Base-by-base conservation (phyloP, 2,113 vertebrate genomes). In the Cyphomyrus plagiostoma region DNA sequence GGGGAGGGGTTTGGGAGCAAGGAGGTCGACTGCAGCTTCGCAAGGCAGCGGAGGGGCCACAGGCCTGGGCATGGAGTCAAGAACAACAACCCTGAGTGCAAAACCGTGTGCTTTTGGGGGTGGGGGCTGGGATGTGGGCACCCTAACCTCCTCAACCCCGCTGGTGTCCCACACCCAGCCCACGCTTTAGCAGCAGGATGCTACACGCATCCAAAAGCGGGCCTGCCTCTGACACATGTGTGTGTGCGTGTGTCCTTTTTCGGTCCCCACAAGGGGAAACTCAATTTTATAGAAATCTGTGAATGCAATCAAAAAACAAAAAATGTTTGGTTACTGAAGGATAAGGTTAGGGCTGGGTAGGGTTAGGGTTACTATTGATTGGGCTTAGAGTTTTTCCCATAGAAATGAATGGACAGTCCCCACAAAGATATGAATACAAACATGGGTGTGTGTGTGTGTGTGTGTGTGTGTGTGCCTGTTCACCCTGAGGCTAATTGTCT, bases 11-110 rank as follows among this genome's bases (percentile, higher is more conserved):
- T 23, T 42, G 10, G 42, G 87, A 89, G 88, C 42, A 10, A 70
- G 91, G 4, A 77, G 93, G 87, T 35, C 13, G 80, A n/a, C 0
- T 8, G 89, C 91, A 58, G 93, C 87, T 90, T 91, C 88, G 90
- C 92, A 48, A 89, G 58, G 21, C 91, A 66, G n/a, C 48, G 48
- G 15, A 88, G 91, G 74, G 90, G 90, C 49, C 83, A 86, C 56
- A 90, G 90, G 91, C 88, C 66, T 13, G 3, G 86, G 89, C 39
- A 0, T n/a, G 3, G 46, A 50, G 4, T 80, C 30, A 91, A 80
- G 62, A 90, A 80, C 1, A 35, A 86, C 89, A 87, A n/a, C 50
- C 53, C 50, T 91, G 87, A 90, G 91, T 92, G 48, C 42, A 89
- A 90, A 93, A 91, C 15, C 7, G 13, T 84, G 45, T 84, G 45